These are phyloP conservation scores for Pollimyrus isidori DNA, from an alignment of 2,113 vertebrate genomes.

Conservation along the genomic window DNA sequence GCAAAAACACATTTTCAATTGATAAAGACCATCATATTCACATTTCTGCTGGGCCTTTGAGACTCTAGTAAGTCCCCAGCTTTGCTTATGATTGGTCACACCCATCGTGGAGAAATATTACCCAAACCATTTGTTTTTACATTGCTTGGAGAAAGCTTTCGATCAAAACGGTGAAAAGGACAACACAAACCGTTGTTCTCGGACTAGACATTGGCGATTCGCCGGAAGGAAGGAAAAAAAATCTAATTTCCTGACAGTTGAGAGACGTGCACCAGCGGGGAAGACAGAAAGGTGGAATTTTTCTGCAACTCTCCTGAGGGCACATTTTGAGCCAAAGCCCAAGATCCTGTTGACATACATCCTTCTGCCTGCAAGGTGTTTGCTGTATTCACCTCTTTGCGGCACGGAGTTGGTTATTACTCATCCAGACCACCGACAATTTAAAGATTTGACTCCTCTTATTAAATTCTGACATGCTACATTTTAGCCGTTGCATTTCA, in stretches of 20 bases:
- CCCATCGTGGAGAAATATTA: neutral
- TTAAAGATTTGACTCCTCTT: neutral
- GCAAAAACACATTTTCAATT: neutral
- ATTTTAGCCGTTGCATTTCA: neutral
- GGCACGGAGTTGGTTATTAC: neutral
- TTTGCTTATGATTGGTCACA: neutral
- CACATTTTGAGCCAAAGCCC: neutral
- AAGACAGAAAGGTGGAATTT: neutral
- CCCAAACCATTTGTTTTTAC: neutral
- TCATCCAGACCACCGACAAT: neutral
- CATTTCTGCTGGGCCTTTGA: neutral
- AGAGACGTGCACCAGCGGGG: neutral
- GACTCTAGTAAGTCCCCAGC: neutral
- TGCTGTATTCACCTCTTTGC: neutral
- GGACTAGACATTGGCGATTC: neutral
- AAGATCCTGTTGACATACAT: neutral
- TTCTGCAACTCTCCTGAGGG: neutral
- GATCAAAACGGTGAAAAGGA: neutral
- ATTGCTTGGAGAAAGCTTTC: neutral
- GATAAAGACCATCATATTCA: neutral
- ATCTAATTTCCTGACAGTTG: constrained; percentile 29
- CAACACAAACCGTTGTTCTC: neutral
- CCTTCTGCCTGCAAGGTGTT: neutral
- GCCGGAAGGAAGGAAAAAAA: neutral
- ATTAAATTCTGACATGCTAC: neutral